Percentiles rank a stretch among this genome's conserved stretches.
Conservation (phyloP, 2,888 invertebrate genomes). For the Drosophila tanythrix region DNA sequence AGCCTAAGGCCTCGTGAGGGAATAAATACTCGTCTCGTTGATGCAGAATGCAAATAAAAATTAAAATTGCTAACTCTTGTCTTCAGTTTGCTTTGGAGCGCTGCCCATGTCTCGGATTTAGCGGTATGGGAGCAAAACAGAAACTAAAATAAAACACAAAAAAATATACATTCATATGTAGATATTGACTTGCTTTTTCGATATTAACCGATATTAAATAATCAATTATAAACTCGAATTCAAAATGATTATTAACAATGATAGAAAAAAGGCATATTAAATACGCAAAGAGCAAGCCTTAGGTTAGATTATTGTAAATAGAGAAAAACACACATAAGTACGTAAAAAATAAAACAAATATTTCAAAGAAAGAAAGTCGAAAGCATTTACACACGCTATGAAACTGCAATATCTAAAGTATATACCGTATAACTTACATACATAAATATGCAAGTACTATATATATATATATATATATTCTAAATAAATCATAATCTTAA, state of each 20-base stretch:
- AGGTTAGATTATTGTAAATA: constrained; percentile 48
- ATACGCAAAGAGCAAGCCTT: constrained; percentile 8
- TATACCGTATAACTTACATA: constrained; percentile 32
- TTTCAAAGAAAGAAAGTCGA: constrained; percentile 15
- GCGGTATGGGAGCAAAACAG: background rate
- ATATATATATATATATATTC: constrained; percentile 5
- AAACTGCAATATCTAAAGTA: constrained; percentile 49
- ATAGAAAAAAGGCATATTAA: constrained; percentile 22
- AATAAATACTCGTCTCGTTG: constrained; percentile 51
- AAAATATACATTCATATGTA: constrained; percentile 15
- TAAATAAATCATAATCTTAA: constrained; percentile 26
- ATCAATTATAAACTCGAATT: constrained; percentile 43
- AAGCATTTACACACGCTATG: constrained; percentile 42
- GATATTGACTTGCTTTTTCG: constrained; percentile 36
- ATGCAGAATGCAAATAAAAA: constrained; percentile 21
- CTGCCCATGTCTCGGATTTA: constrained; percentile 8
- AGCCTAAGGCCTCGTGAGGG: constrained; percentile 50
- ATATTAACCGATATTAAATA: constrained; percentile 53
- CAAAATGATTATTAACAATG: constrained; percentile 33
- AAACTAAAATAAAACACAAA: constrained; percentile 7
- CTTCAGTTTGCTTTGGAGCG: constrained; percentile 10
- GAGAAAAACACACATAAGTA: constrained; percentile 12
- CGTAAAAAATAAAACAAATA: background rate
- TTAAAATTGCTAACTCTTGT: constrained; percentile 32
- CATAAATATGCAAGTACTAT: constrained; percentile 26